phyloP scores from a whole-genome alignment of 2,888 invertebrate genomes.

The Melanargia galathea region DNA sequence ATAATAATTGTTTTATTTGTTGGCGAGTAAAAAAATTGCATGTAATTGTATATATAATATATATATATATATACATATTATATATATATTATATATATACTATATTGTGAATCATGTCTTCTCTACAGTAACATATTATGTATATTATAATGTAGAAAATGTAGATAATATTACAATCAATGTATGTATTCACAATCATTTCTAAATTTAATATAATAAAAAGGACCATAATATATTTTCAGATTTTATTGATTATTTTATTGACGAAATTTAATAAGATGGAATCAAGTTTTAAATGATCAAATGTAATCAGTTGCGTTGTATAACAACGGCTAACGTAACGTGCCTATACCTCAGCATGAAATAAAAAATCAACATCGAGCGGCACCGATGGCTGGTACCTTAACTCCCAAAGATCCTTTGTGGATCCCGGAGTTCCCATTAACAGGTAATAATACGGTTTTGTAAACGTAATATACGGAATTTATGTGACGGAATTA shows the following conservation, averaged over 20 bases:
- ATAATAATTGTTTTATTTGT: too few species aligned
- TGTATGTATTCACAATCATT: too few species aligned
- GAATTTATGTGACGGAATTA: conserved; percentile 38
- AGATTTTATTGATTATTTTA: background rate
- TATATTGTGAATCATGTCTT: too few species aligned
- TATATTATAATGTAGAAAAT: too few species aligned
- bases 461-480: conserved; percentile 46
- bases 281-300: conserved; percentile 12
- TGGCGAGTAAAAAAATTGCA: too few species aligned
- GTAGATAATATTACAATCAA: too few species aligned
- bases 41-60: too few species aligned
- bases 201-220: too few species aligned
- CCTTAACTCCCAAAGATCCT: conserved; percentile 44
- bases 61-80: too few species aligned
- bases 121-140: too few species aligned
- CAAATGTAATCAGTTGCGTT: conserved; percentile 16
- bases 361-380: conserved; percentile 35
- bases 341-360: background rate
- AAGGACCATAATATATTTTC: too few species aligned
- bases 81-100: too few species aligned
- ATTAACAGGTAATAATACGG: conserved; percentile 67
- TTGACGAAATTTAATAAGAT: background rate
- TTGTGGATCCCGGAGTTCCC: conserved; percentile 51
- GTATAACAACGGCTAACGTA: conserved; percentile 8
- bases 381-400: conserved; percentile 24